Conservation (phyloP, 2,888 invertebrate species). For the Polyommatus icarus region DNA sequence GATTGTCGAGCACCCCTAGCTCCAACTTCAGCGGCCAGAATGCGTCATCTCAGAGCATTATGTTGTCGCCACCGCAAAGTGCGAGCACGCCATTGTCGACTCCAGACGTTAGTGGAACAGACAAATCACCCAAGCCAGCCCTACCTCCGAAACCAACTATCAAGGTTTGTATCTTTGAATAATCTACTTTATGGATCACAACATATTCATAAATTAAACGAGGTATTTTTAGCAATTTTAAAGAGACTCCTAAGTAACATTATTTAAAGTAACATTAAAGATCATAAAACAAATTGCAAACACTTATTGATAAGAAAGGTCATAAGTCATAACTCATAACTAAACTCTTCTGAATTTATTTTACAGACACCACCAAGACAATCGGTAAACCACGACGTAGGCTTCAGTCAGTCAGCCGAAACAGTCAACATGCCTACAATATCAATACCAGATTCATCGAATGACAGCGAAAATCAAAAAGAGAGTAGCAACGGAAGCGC, state of each 20-base stretch:
- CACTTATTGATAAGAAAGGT: neutral
- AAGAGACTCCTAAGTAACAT: too few species aligned
- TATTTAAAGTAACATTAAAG: too few species aligned
- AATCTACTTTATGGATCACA: neutral
- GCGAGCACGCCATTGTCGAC: slow-evolving; percentile 81
- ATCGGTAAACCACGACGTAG: slow-evolving; percentile 66
- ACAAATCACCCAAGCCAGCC: slow-evolving; percentile 86
- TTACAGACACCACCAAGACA: slow-evolving; percentile 76
- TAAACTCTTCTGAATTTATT: neutral
- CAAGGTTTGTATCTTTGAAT: slow-evolving; percentile 59
- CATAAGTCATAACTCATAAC: neutral
- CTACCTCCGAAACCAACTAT: slow-evolving; percentile 91
- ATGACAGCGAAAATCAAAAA: slow-evolving; percentile 68
- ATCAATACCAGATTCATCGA: slow-evolving; percentile 61
- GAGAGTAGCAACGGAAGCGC: slow-evolving; percentile 66
- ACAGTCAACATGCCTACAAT: slow-evolving; percentile 60
- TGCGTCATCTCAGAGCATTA: slow-evolving; percentile 67
- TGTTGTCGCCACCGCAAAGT: slow-evolving; percentile 82
- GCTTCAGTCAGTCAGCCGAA: slow-evolving; percentile 59
- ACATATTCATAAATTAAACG: neutral
- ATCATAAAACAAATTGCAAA: too few species aligned
- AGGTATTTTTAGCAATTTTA: neutral
- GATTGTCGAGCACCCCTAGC: slow-evolving; percentile 73
- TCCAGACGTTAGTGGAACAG: slow-evolving; percentile 75
- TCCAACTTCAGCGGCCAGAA: slow-evolving; percentile 65